Conservation (phyloP, 2,113 vertebrate species). For the Rhipidura dahli region DNA sequence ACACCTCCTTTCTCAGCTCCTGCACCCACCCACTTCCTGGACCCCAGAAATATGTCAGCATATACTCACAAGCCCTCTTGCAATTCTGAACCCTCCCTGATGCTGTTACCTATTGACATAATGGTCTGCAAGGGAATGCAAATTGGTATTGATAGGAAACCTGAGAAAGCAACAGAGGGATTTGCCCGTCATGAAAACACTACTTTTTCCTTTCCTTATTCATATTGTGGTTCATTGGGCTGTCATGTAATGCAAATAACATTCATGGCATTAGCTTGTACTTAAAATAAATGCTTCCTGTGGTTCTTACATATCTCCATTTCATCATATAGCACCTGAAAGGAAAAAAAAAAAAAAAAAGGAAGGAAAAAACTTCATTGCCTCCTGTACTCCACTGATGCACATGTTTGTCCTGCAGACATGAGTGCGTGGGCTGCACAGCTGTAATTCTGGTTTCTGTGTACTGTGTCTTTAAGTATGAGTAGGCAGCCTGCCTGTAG, state of each 20-base stretch:
- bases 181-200: slow-evolving; percentile 13
- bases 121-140: neutral
- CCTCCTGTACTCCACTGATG: neutral
- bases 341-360: neutral
- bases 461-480: slow-evolving; percentile 27
- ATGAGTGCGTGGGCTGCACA: neutral
- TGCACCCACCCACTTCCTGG: neutral
- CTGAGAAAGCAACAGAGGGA: slow-evolving; percentile 35
- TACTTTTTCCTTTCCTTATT: slow-evolving; percentile 32
- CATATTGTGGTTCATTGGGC: slow-evolving; percentile 23
- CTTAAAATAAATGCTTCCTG: slow-evolving; percentile 62
- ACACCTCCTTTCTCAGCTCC: neutral
- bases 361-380: neutral
- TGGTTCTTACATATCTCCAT: slow-evolving; percentile 38
- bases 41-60: neutral
- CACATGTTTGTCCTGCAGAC: slow-evolving; percentile 42
- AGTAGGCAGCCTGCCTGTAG: slow-evolving; percentile 41
- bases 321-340: slow-evolving; percentile 42
- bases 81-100: neutral
- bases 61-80: neutral
- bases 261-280: slow-evolving; percentile 42
- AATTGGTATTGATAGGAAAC: slow-evolving; percentile 20
- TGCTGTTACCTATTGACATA: slow-evolving; percentile 22
- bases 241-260: slow-evolving; percentile 56
- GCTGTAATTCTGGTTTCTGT: slow-evolving; percentile 42